Evolutionary conservation across 2,797 vertebrate genomes (phyloP), one percentile per base, ranked within the genome.

Genomic region (Acipenser ruthenus): DNA sequence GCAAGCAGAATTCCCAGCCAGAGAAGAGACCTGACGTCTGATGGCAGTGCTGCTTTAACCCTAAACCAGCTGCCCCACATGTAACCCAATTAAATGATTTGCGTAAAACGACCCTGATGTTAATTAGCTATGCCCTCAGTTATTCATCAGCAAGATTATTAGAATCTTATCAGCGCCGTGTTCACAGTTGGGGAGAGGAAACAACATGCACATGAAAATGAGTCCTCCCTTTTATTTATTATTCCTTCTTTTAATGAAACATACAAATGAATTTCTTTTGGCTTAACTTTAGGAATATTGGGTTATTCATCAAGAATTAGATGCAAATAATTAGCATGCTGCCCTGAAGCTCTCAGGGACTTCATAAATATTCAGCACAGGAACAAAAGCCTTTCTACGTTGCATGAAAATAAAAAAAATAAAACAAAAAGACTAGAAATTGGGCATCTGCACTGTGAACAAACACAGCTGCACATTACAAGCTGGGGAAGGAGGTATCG

Each of bases 221-320:
- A 59, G 49, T 60, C 50, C 5, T 18, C 8, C 11, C 12, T 7
- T 10, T 50, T 37, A 51, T 50, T 37, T 6, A 15, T 48, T 49
- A 71, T 49, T 69, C 60, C 67, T 67, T 73, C 55, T 69, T 70
- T 68, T 62, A 53, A 51, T 60, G 9, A 72, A 70, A 74, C 66
- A 69, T 63, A 63, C 69, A 66, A 67, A 9, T 50, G 49, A 6
- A 55, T 63, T 47, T 47, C 59, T 15, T 47, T 51, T 59, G 61
- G 50, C 49, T 15, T 10, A 10, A 11, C 49, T 72, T 74, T 69
- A 74, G 8, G 52, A 65, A 71, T 72, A 69, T 67, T 6, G 13
- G 70, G 68, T 74, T 64, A 67, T 70, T 71, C 67, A 37, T 53
- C 49, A 62, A 50, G 51, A 70, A 66, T 67, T 70, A 60, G 23